These are phyloP conservation scores for Heliothis virescens DNA, from an alignment of 1,140 invertebrate genomes.

Conservation along the genomic window DNA sequence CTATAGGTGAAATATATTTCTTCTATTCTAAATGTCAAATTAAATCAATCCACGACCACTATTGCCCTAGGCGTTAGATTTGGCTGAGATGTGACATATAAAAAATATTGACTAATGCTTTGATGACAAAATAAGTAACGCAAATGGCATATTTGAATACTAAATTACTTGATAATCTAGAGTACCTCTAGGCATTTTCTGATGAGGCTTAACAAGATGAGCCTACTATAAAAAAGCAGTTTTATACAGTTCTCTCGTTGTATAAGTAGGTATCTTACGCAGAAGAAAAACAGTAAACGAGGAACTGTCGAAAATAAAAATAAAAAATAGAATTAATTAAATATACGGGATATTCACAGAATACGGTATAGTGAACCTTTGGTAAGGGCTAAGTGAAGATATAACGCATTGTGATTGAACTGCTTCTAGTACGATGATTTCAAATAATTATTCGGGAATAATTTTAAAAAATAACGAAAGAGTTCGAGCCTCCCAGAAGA, in stretches of 20 bases:
- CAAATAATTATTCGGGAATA: too few species aligned
- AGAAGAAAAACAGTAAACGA: neutral
- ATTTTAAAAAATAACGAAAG: too few species aligned
- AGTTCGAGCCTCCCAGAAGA: too few species aligned
- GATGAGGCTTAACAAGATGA: too few species aligned
- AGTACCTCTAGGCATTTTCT: neutral
- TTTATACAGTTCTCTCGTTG: too few species aligned
- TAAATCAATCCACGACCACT: neutral
- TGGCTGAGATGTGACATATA: slow-evolving; percentile 25
- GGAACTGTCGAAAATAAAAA: neutral
- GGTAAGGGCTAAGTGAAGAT: too few species aligned
- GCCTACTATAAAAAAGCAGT: neutral
- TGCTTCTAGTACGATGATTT: too few species aligned
- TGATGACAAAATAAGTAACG: slow-evolving; percentile 17
- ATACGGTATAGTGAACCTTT: too few species aligned
- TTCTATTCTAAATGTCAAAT: slow-evolving; percentile 13
- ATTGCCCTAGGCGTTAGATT: neutral
- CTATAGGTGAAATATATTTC: neutral
- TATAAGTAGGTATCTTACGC: too few species aligned
- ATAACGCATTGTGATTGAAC: too few species aligned
- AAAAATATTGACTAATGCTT: slow-evolving; percentile 14
- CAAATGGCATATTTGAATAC: neutral
- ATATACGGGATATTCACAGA: too few species aligned
- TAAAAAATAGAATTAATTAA: too few species aligned
- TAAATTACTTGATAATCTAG: slow-evolving; percentile 1